A percentile compares a stretch with the other conserved stretches of the same genome.
Conservation (phyloP, 1,140 invertebrate genomes). For the Philotrypesis tridentata region DNA sequence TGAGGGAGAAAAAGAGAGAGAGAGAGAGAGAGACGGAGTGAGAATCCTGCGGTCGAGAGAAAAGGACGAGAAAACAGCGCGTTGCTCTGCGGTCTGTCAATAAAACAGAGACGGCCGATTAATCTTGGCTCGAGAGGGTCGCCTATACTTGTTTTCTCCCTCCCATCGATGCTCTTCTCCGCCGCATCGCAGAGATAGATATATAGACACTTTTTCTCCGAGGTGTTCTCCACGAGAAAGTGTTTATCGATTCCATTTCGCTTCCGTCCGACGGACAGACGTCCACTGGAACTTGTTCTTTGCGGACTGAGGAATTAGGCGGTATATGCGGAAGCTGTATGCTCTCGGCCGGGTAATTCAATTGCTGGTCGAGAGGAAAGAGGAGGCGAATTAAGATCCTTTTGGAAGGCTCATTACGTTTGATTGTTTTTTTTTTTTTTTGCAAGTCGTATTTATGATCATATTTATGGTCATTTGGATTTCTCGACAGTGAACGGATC, state of each 20-base stretch:
- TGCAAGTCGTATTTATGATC: too few species aligned
- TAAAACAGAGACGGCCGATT: conserved; percentile 43
- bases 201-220: not conserved
- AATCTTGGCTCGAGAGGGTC: conserved; percentile 25
- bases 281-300: not conserved
- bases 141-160: not conserved
- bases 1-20: not conserved
- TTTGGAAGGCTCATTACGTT: not conserved
- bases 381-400: not conserved
- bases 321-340: not conserved
- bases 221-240: conserved; percentile 11
- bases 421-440: not conserved
- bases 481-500: too few species aligned
- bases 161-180: too few species aligned
- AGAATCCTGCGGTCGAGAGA: not conserved
- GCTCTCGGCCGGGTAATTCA: not conserved
- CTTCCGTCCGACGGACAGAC: not conserved
- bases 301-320: not conserved
- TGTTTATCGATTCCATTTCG: conserved; percentile 39
- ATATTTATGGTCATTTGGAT: not conserved
- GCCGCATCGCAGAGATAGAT: too few species aligned
- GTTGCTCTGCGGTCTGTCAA: conserved; percentile 30
- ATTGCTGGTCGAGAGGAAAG: conserved; percentile 1
- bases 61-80: not conserved
- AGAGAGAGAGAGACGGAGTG: not conserved